Evolutionary conservation across 2,113 vertebrate species (phyloP), one percentile per base, ranked within the genome.

Genomic region (Prietella phreatophila): DNA sequence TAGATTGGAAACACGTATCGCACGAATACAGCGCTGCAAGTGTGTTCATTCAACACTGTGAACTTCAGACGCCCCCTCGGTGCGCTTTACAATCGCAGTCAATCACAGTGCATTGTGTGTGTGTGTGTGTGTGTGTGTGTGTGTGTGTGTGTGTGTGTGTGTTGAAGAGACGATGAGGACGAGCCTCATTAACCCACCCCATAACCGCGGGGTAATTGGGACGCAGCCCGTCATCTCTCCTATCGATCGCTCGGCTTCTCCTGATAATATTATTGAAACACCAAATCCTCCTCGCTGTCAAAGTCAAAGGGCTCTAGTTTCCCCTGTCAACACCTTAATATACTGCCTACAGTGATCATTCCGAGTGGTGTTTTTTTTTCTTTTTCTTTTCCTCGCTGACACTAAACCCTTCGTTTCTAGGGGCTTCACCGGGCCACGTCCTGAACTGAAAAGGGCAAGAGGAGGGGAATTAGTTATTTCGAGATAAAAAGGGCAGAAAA

Each of bases 401-500:
- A 97, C 96, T 96, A 84, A 96, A 97, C 96, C 96, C 96, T 96
- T 97, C 96, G 97, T 97, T 97, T 97, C 95, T 94, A 92, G 91
- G 95, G 96, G 50, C 86, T 82, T 84, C 81, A 63, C 73, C 58
- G 53, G 88, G 90, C 81, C 86, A 86, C 86, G 86, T 86, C 81
- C 85, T 79, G 61, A 93, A 93, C 89, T 91, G 89, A 95, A 93
- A 95, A 94, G 94, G 96, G 95, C 96, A 91, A 90, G 95, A 96
- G 96, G 96, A 95, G 95, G 97, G 96, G 89, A 93, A 92, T 96
- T 95, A 95, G 88, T 86, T 80, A 58, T 58, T 83, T 67, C 71
- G n/a, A 89, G 97, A 98, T 98, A 98, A 99, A 95, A 99, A 99
- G 98, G 97, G 97, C 98, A 99, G 97, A 97, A 97, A 96, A 96